Evolutionary conservation across 2,888 invertebrate genomes (phyloP).

Genomic region (Hirudinaria manillensis): DNA sequence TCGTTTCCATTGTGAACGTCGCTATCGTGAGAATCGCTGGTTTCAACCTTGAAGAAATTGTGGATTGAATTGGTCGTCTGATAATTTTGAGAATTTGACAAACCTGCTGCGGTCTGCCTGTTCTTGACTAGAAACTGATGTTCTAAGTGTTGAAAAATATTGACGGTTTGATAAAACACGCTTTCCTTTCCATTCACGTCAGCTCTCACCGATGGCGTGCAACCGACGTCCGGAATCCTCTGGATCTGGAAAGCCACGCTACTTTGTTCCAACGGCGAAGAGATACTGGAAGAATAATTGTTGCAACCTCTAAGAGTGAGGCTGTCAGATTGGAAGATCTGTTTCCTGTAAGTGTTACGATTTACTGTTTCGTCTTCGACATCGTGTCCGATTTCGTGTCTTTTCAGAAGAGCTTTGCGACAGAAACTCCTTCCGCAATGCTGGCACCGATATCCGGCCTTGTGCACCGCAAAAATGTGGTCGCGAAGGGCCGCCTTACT

Average conservation of each 20-base stretch:
- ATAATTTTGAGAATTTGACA: not conserved
- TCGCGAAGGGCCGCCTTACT: slow-evolving; percentile 53
- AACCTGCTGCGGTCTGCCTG: not conserved
- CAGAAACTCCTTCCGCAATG: slow-evolving; percentile 34
- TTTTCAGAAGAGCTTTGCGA: slow-evolving; percentile 34
- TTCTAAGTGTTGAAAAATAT: not conserved
- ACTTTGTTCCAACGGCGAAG: not conserved
- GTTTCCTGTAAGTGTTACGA: no score
- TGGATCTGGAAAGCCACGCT: not conserved
- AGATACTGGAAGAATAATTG: not conserved
- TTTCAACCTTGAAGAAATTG: no score
- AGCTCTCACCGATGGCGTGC: not conserved
- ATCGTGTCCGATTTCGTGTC: slow-evolving; percentile 34
- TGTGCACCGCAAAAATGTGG: slow-evolving; percentile 52
- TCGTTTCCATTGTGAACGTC: no score
- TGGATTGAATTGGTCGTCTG: no score
- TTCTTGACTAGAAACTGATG: slow-evolving; percentile 2
- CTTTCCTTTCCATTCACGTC: not conserved
- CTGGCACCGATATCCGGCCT: slow-evolving; percentile 53
- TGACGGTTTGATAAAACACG: not conserved
- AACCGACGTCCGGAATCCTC: not conserved
- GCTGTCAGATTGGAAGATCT: no score
- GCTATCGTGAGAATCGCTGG: no score
- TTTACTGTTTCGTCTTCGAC: not conserved
- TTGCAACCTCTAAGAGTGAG: not conserved